phyloP scores from a whole-genome alignment of 2,888 invertebrate species.

The Eubasilissa splendida region DNA sequence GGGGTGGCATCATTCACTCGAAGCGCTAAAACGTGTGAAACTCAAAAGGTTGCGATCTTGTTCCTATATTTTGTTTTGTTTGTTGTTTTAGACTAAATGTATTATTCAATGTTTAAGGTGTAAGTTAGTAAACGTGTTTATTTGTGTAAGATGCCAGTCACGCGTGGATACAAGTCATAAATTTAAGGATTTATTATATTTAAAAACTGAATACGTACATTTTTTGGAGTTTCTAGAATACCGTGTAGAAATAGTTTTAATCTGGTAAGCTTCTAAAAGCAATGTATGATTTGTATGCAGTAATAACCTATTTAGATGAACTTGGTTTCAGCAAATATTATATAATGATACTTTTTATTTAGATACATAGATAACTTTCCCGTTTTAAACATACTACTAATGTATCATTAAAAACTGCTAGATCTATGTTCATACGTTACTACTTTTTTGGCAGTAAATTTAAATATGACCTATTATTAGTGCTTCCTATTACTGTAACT shows the following conservation, averaged over 20 bases:
- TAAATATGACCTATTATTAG: too few species aligned
- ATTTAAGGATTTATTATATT: not conserved
- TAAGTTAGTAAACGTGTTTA: slow-evolving; percentile 2
- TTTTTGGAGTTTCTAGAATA: not conserved
- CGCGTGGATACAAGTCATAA: not conserved
- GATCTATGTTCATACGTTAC: too few species aligned
- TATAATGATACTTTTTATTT: not conserved
- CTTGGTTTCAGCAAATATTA: not conserved
- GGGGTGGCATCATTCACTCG: not conserved
- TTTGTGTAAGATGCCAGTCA: not conserved
- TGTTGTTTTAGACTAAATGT: slow-evolving; percentile 1
- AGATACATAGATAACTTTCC: too few species aligned
- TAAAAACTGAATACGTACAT: not conserved
- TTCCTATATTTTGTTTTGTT: slow-evolving; percentile 6
- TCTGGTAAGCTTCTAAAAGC: not conserved
- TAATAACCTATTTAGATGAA: not conserved
- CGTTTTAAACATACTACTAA: too few species aligned
- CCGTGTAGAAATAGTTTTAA: not conserved
- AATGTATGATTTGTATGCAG: not conserved
- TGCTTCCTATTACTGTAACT: too few species aligned
- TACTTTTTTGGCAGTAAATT: too few species aligned
- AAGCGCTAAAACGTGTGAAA: not conserved
- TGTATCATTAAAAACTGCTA: too few species aligned
- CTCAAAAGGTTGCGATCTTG: slow-evolving; percentile 10
- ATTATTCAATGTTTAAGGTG: slow-evolving; percentile 16